These are phyloP conservation scores for Eurytoma californica DNA, from an alignment of 2,888 invertebrate genomes.

Conservation along the genomic window DNA sequence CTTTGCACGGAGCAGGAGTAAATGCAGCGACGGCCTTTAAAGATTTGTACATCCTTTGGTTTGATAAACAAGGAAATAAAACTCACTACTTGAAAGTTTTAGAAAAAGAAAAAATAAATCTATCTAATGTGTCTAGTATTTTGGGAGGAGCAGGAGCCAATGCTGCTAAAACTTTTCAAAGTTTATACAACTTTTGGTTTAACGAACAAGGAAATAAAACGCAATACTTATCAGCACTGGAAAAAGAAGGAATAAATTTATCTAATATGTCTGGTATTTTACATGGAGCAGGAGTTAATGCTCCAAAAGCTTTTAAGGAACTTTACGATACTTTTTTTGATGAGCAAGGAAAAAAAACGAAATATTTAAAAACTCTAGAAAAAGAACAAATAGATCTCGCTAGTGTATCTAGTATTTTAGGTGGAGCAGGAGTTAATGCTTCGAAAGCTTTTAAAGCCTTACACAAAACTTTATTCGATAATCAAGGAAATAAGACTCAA, in stretches of 20 bases:
- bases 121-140: too few relatives aligned
- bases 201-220: too few relatives aligned
- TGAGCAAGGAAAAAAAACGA: slow-evolving; percentile 57
- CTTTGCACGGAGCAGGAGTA: too few relatives aligned
- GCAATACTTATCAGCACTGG: too few relatives aligned
- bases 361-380: slow-evolving; percentile 33
- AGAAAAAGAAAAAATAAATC: slow-evolving; percentile 60
- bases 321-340: slow-evolving; percentile 64
- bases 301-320: slow-evolving; percentile 63
- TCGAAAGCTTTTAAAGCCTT: slow-evolving; percentile 16
- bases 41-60: too few relatives aligned
- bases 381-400: slow-evolving; percentile 20
- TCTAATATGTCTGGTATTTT: slow-evolving; percentile 62
- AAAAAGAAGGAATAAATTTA: too few relatives aligned
- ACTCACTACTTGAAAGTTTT: slow-evolving; percentile 40
- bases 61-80: too few relatives aligned
- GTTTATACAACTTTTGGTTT: too few relatives aligned
- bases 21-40: too few relatives aligned
- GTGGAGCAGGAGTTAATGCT: not conserved
- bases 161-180: too few relatives aligned
- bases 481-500: slow-evolving; percentile 16
- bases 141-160: too few relatives aligned
- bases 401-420: slow-evolving; percentile 17
- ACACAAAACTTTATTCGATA: not conserved
- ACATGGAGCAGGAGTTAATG: slow-evolving; percentile 58